Base-by-base conservation (phyloP, 2,888 invertebrate species). In the Agapostemon virescens region DNA sequence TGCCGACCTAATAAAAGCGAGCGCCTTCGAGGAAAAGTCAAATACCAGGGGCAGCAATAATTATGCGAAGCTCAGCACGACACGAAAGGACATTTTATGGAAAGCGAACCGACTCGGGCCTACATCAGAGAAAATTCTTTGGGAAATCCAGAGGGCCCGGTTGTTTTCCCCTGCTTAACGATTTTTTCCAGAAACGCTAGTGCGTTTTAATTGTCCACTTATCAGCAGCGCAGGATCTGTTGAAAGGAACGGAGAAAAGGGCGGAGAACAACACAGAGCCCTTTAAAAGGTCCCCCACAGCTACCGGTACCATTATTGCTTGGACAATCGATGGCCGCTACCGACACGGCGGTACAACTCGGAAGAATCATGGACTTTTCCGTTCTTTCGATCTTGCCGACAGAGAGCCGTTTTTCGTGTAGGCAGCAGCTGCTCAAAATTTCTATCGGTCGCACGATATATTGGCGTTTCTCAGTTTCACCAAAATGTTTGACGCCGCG, bases 191-290 rank as follows among this genome's bases (percentile, higher is more conserved):
- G 70, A 80, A 73, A 77, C 76, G 77, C 84, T 79, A 77, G 84
- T 49, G 77, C 71, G 45, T 67, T 88, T 88, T 88, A 87, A 89
- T 89, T 86, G 85, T 80, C 82, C 45, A 52, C 69, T 88, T 89
- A 88, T 89, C 88, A 72, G 52, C 58, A 36, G 68, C 74, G 86
- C 82, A 79, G 80, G 86, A 88, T 88, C 88, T 81, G 77, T 68
- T 67, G 82, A 82, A 83, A 80, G 81, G 79, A 82, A 85, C 82
- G 79, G 67, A 78, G 74, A 69, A 84, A 78, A 81, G 82, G 68
- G 66, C 76, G 80, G 76, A 78, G 84, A 85, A 78, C 77, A 74
- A 77, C 78, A 49, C 70, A 69, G 72, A 67, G 23, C 49, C 66
- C 69, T 76, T 77, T 75, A 49, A 77, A 77, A 61, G 88, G 82